phyloP scores from a whole-genome alignment of 2,113 vertebrate species.

The Aleadryas rufinucha region DNA sequence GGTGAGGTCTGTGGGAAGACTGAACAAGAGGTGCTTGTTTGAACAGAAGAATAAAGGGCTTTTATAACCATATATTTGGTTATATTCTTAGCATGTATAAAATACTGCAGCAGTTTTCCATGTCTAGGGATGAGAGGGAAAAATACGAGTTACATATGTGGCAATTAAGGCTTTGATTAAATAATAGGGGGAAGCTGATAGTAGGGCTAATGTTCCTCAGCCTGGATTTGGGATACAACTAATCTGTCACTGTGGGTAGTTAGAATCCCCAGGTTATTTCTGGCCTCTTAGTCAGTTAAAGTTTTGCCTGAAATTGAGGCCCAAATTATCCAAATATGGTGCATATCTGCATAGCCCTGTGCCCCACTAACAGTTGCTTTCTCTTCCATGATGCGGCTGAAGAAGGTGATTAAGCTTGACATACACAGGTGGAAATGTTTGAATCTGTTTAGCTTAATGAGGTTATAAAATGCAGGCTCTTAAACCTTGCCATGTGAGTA shows the following conservation, averaged over 20 bases:
- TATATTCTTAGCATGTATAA: neutral
- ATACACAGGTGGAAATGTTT: neutral
- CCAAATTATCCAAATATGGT: neutral
- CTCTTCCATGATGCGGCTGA: neutral
- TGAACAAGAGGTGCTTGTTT: neutral
- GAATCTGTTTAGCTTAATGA: neutral
- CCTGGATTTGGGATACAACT: neutral
- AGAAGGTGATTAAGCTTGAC: neutral
- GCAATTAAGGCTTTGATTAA: neutral
- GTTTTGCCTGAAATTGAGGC: neutral
- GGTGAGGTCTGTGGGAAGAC: neutral
- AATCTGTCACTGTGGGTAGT: accelerated
- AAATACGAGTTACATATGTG: neutral
- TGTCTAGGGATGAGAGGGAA: accelerated
- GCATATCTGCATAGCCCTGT: neutral
- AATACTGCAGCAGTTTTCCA: neutral
- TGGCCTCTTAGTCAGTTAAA: neutral
- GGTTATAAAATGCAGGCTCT: neutral
- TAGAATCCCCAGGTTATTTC: neutral
- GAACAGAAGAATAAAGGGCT: neutral
- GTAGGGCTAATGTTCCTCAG: neutral
- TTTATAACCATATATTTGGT: neutral
- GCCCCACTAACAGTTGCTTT: neutral
- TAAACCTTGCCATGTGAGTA: neutral
- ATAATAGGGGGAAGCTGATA: neutral